These are phyloP conservation scores for Cottus gobio DNA, from an alignment of 2,113 vertebrate genomes.

Conservation along the genomic window DNA sequence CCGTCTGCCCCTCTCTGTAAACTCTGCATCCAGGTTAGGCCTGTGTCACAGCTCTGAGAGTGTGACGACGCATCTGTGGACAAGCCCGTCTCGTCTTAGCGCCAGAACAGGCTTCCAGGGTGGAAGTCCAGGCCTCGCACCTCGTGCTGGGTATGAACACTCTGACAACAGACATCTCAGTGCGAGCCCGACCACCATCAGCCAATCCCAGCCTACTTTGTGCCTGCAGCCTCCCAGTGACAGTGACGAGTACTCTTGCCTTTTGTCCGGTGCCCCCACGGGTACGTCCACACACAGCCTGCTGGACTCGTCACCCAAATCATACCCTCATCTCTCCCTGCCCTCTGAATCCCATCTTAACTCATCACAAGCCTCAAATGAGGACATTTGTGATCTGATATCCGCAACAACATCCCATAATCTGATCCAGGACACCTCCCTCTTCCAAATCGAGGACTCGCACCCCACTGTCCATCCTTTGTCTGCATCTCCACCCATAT, in stretches of 20 bases:
- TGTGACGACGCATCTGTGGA: constrained; percentile 48
- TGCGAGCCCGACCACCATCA: constrained; percentile 59
- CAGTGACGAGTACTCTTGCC: constrained; percentile 58
- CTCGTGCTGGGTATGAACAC: constrained; percentile 42
- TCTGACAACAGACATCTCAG: constrained; percentile 46
- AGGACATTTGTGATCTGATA: constrained; percentile 39
- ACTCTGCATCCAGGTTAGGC: constrained; percentile 39
- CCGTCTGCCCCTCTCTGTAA: constrained; percentile 35
- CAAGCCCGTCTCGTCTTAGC: constrained; percentile 53
- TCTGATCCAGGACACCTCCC: constrained; percentile 55
- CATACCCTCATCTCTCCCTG: constrained; percentile 57
- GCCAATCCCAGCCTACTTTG: constrained; percentile 79
- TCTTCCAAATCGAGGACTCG: constrained; percentile 60
- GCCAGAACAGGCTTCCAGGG: constrained; percentile 48
- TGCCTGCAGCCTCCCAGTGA: constrained; percentile 71
- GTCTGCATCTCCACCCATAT: constrained; percentile 38
- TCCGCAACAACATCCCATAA: constrained; percentile 23
- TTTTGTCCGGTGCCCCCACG: constrained; percentile 64
- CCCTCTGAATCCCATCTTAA: constrained; percentile 45
- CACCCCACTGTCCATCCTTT: constrained; percentile 32
- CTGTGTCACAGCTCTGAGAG: constrained; percentile 46
- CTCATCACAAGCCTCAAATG: constrained; percentile 37
- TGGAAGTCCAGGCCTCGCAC: constrained; percentile 34
- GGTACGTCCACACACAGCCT: constrained; percentile 72
- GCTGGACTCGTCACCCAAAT: constrained; percentile 43